Base-by-base conservation (phyloP, 2,888 invertebrate species). In the Sphaeridia pumilis region DNA sequence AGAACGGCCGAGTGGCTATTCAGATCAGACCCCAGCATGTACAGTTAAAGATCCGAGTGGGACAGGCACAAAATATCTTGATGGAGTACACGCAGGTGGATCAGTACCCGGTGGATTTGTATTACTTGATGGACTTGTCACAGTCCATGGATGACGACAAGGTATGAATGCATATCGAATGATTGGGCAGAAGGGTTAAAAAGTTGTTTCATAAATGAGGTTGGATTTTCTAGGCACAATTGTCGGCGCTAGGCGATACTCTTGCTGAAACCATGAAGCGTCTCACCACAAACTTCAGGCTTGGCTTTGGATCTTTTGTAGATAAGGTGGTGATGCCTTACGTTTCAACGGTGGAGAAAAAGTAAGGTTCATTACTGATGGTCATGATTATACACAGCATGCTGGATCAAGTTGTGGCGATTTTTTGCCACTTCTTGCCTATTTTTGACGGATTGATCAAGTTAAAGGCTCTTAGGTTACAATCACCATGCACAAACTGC, bases 271-370 rank as follows among this genome's bases (percentile, higher is more conserved):
- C 87, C 45, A 94, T 95, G 94, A 80, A 80, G 66, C 84, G 84
- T 63, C 86, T 95, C 58, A 94, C 94, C 0, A 84, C 84, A 1
- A 89, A 93, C 69, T 94, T 95, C 73, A 79, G 84, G 58, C 78
- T 94, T 36, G 94, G 92, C 28, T 92, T 92, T 69, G 92, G 92
- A 21, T 89, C 89, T 42, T 92, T 92, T 70, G 92, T 95, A n/a
- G 94, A 95, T 70, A 95, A 95, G 76, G 87, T 93, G 46, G 85
- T 92, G 41, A 89, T 94, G 90, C 94, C 94, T 26, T 95, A 92
- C 68, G 93, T 94, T 42, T 90, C 87, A 64, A 89, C 88, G 28
- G 83, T 92, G 50, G 85, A 85, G 48, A 84, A 84, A 70, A 87
- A 88, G 87, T 89, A 72, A 84, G 85, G 35, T 10, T 20, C n/a